phyloP scores from a whole-genome alignment of 2,888 invertebrate species.

The Pterostichus niger region DNA sequence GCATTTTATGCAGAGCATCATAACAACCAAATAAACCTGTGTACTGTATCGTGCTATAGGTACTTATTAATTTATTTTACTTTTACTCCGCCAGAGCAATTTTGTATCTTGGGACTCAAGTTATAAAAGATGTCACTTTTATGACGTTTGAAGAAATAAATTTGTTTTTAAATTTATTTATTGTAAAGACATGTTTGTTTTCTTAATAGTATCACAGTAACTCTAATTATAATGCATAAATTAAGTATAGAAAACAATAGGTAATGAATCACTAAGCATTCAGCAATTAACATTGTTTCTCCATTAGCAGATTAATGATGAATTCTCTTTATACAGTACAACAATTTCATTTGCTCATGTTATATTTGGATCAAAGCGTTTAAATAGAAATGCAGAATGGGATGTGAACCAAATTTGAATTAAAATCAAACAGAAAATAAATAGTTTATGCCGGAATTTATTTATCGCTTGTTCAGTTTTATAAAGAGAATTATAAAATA shows the following conservation, averaged over 20 bases:
- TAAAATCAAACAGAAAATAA: slow-evolving; percentile 36
- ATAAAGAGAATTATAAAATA: slow-evolving; percentile 14
- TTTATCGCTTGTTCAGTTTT: background rate
- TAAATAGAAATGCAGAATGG: slow-evolving; percentile 47
- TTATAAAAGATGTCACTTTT: too few relatives aligned
- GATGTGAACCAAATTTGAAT: slow-evolving; percentile 47
- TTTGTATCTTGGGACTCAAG: too few relatives aligned
- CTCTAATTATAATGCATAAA: background rate
- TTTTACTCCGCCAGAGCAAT: too few relatives aligned
- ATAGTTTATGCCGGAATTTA: slow-evolving; percentile 29
- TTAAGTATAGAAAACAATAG: slow-evolving; percentile 5
- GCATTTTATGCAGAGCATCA: too few relatives aligned
- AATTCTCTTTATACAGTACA: slow-evolving; percentile 47
- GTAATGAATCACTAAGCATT: slow-evolving; percentile 11
- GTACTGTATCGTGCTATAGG: too few relatives aligned
- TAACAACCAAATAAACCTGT: too few relatives aligned
- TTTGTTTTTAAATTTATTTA: too few relatives aligned
- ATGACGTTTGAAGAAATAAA: too few relatives aligned
- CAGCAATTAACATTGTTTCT: slow-evolving; percentile 49
- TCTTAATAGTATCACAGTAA: too few relatives aligned
- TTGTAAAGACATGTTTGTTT: too few relatives aligned
- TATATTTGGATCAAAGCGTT: slow-evolving; percentile 34
- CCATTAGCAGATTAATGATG: slow-evolving; percentile 39
- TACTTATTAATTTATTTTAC: too few relatives aligned
- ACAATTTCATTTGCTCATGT: slow-evolving; percentile 46